Evolutionary conservation across 2,888 invertebrate genomes (phyloP), one percentile per base, ranked within the genome.

Genomic region (Thysanoteuthis rhombus): DNA sequence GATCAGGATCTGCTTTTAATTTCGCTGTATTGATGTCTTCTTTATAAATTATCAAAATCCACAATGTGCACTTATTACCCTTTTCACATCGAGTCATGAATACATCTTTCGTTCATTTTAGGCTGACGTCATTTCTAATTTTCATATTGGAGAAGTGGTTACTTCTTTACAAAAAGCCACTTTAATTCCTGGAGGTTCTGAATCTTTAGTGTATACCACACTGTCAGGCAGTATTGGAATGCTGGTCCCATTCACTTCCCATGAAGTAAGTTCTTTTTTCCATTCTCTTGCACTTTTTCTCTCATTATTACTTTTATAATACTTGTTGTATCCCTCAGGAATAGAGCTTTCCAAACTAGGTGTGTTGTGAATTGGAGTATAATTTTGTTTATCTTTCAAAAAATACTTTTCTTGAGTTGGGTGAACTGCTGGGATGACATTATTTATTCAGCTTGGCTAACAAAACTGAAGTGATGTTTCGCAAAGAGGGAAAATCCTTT

Each of bases 111-210:
- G 90, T 90, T 89, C 28, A 93, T 95, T 96, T 89, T 95, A 97
- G 97, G 96, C 97, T 0, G 99, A 99, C 95, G 98, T 99, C 42
- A 98, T 99, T 36, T 98, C 98, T 22, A 98, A 98, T 96, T 99
- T 99, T 97, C 99, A 99, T 97, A 98, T 99, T 16, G 99, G 99
- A 0, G 99, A 99, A 97, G 98, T 98, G 0, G 98, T 99, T 1
- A 98, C 99, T 95, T 99, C 99, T n/a, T 97, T 99, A 93, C 99
- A 99, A 97, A 98, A 99, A 97, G 99, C 99, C 0, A 99, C 99
- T 0, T 97, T 99, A 36, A 99, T 99, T 96, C 99, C 99, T 0
- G 99, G 99, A 10, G 99, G 99, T 6, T 99, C 99, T 0, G 99
- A 99, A 97, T 99, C 99, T 0, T 97, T 99, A 10, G 98, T 99